Conservation (phyloP, 2,797 vertebrate genomes). For the Mormyrops attenuatus region DNA sequence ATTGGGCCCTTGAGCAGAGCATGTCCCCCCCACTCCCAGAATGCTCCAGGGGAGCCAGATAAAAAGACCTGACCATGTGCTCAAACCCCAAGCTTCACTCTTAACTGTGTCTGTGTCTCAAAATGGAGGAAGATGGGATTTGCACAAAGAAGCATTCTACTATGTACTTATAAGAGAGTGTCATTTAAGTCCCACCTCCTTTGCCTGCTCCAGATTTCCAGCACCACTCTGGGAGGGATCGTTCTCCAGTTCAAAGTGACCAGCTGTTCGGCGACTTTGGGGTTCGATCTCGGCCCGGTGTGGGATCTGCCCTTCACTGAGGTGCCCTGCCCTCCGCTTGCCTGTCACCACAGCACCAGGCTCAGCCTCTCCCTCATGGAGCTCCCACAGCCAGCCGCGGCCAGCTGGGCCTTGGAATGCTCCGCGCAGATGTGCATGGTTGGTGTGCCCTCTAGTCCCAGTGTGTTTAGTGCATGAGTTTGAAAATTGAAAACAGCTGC, state of each 20-base stretch:
- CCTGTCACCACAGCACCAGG: slow-evolving; percentile 53
- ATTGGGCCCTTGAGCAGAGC: neutral
- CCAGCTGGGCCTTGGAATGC: slow-evolving; percentile 64
- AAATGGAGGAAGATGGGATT: neutral
- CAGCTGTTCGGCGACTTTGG: slow-evolving; percentile 48
- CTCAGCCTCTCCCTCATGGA: slow-evolving; percentile 63
- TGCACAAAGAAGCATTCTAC: neutral
- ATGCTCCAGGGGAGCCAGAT: neutral
- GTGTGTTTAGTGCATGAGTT: neutral
- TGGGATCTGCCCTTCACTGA: slow-evolving; percentile 49
- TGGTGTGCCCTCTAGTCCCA: neutral
- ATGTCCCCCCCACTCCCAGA: neutral
- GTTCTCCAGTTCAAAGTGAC: slow-evolving; percentile 51
- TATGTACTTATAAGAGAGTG: neutral
- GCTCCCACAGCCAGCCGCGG: slow-evolving; percentile 53
- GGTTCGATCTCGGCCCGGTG: slow-evolving; percentile 16
- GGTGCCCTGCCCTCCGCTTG: slow-evolving; percentile 44
- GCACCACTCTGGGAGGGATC: slow-evolving; percentile 29
- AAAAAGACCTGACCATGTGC: neutral
- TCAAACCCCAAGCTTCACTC: neutral
- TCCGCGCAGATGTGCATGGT: slow-evolving; percentile 50
- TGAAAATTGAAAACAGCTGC: neutral
- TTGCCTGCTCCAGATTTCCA: slow-evolving; percentile 51
- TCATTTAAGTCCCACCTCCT: neutral
- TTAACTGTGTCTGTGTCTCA: neutral